Evolutionary conservation across 2,888 invertebrate species (phyloP).

Genomic region (Lepetodrilus schrolli): DNA sequence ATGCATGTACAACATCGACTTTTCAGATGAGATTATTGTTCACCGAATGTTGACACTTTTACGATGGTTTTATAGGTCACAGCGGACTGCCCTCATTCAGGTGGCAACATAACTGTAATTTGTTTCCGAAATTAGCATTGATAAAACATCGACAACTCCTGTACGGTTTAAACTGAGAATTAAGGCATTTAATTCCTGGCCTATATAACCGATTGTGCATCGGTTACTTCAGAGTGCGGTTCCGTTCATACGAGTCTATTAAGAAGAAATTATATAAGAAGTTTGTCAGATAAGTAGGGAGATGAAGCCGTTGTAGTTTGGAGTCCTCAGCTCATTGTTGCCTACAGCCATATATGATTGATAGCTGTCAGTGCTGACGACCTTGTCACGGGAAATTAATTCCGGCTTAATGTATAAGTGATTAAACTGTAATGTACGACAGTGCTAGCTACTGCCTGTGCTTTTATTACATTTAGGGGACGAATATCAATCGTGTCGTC

Average conservation of each 20-base stretch:
- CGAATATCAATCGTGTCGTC: background rate
- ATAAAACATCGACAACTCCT: no score
- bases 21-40: background rate
- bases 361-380: background rate
- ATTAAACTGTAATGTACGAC: slow-evolving; percentile 1
- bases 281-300: no score
- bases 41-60: background rate
- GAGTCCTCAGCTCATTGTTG: background rate
- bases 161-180: no score
- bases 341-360: background rate
- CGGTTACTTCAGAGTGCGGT: no score
- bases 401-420: slow-evolving; percentile 27
- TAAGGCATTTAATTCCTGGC: no score
- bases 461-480: background rate
- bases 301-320: background rate
- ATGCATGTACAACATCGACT: background rate
- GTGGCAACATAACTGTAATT: no score
- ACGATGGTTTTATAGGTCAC: background rate
- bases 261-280: no score
- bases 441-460: background rate
- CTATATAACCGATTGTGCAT: no score
- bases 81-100: background rate
- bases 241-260: no score
- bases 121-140: no score
- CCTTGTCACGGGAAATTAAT: slow-evolving; percentile 26